Evolutionary conservation across 1,140 invertebrate species (phyloP).

Genomic region (Drosophila ercepeae): DNA sequence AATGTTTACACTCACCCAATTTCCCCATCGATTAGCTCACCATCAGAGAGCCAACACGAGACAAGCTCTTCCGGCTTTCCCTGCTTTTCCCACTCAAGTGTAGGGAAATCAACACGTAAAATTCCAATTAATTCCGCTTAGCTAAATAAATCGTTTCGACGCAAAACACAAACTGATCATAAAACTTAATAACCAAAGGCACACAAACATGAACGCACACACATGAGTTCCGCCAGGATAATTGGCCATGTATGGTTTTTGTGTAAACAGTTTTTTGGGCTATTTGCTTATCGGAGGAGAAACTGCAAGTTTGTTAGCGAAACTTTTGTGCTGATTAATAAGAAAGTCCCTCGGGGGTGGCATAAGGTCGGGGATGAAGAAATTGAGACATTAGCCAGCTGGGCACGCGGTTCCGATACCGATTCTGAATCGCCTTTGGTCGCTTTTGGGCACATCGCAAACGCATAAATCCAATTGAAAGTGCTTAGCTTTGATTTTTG

Average conservation of each 20-base stretch:
- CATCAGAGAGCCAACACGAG: conserved; percentile 7
- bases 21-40: conserved; percentile 27
- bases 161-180: conserved; percentile 81
- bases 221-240: conserved; percentile 12
- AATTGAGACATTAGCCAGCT: conserved; percentile 74
- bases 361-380: conserved; percentile 1
- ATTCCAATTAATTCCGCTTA: conserved; percentile 82
- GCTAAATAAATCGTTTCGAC: conserved; percentile 81
- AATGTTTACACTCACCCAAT: conserved; percentile 10
- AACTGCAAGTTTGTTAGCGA: conserved; percentile 67
- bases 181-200: conserved; percentile 76
- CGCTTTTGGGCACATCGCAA: conserved; percentile 65
- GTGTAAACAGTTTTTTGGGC: conserved; percentile 72
- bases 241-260: conserved; percentile 49
- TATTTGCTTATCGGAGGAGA: conserved; percentile 74
- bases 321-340: conserved; percentile 82
- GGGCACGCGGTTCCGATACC: conserved; percentile 26
- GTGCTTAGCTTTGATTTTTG: conserved; percentile 82
- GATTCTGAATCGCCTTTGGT: conserved; percentile 16
- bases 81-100: conserved; percentile 14
- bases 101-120: conserved; percentile 78
- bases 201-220: conserved; percentile 27
- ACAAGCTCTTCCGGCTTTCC: conserved; percentile 15
- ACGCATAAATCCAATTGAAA: conserved; percentile 83
- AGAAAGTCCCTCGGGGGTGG: conserved; percentile 43